Evolutionary conservation across 2,888 invertebrate species (phyloP), one percentile per base, ranked within the genome.

Genomic region (Linnaemya tessellans): DNA sequence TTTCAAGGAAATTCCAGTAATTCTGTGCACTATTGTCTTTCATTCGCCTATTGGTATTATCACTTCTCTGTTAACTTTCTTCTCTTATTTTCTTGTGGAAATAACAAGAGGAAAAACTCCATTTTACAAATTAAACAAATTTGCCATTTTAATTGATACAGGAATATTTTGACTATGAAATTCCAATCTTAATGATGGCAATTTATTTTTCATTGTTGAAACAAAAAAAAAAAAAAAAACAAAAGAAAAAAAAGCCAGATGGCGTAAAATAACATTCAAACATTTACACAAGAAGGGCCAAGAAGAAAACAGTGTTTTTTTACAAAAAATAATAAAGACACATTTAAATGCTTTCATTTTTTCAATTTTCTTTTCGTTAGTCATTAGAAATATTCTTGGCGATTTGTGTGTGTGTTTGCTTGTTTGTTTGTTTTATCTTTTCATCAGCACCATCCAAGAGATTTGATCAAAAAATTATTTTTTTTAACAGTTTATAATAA

Each of bases 401-500:
- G 49, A 67, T 67, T 77, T 58, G 35, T 35, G 22, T 35, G 46
- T 56, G 22, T 7, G 54, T 54, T 4, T 20, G 56, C 15, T 13
- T 25, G 13, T 25, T 8, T 62, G 30, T 3, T 30, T 30, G n/a
- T 77, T 46, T 77, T 65, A 51, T 77, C 41, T 20, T 54, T 74
- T 62, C 49, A 64, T 65, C 51, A 60, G 49, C 25, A 41, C 46
- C 75, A 70, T 54, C 35, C 64, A 60, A 54, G 38, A 68, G 68
- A 81, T 75, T 64, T 49, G 9, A 73, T 73, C 67, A 73, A 49
- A 65, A 71, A 54, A 58, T 15, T n/a, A 43, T 38, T 51, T 77
- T 51, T 77, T 68, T 41, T 25, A 51, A 77, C 43, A 65, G 38
- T 43, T 54, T 64, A 30, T 30, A 77, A 46, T n/a, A 41, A 68